Evolutionary conservation across 2,888 invertebrate species (phyloP).

Genomic region (Pachymerium ferrugineum): DNA sequence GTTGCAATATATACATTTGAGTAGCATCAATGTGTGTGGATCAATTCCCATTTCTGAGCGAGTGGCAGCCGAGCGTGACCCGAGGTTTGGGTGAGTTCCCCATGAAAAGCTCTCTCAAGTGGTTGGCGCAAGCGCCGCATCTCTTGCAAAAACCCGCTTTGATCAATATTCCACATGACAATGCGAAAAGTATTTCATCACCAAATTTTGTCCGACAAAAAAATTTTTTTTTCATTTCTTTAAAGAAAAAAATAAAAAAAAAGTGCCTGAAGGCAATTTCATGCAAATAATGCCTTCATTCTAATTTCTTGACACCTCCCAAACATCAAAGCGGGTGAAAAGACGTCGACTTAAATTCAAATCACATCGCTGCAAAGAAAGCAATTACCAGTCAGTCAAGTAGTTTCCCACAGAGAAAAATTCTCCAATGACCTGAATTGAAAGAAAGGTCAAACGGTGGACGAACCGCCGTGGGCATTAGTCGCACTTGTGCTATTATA

Average conservation of each 20-base stretch:
- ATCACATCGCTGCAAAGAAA: neutral
- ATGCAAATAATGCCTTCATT: neutral
- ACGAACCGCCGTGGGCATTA: neutral
- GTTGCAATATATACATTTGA: no score
- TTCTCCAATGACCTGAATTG: neutral
- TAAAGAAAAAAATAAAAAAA: neutral
- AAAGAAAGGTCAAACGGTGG: neutral
- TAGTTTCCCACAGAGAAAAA: constrained; percentile 14
- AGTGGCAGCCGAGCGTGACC: neutral
- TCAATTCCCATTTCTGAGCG: neutral
- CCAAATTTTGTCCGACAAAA: neutral
- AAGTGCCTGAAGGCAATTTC: no score
- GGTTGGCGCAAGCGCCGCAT: neutral
- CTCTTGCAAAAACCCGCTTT: neutral
- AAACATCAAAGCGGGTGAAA: neutral
- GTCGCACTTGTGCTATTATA: neutral
- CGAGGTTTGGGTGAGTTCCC: neutral
- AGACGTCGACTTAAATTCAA: neutral
- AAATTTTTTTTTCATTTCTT: neutral
- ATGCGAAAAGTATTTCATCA: constrained; percentile 26
- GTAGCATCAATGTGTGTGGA: neutral
- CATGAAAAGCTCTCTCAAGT: constrained; percentile 1
- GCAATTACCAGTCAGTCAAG: neutral
- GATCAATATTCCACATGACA: constrained; percentile 5
- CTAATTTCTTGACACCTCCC: neutral